Conservation (phyloP, 2,113 vertebrate genomes). For the Chauna torquata region DNA sequence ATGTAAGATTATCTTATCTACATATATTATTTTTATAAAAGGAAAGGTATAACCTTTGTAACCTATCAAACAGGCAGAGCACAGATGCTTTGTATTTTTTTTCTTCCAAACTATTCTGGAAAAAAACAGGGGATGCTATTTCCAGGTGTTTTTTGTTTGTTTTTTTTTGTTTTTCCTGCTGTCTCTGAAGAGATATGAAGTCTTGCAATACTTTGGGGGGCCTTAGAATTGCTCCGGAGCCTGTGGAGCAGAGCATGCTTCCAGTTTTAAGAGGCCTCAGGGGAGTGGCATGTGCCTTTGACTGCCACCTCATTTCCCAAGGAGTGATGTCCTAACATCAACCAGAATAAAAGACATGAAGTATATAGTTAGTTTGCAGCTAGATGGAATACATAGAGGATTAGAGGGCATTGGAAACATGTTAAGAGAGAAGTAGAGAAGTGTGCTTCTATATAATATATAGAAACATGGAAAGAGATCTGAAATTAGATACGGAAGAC, state of each 20-base stretch:
- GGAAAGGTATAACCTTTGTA: not conserved
- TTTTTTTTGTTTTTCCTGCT: not conserved
- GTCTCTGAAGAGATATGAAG: not conserved
- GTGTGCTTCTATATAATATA: not conserved
- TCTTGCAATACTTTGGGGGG: not conserved
- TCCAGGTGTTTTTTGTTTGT: not conserved
- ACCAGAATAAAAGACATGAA: not conserved
- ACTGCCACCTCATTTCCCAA: not conserved
- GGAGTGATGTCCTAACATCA: not conserved
- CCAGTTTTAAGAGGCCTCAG: not conserved
- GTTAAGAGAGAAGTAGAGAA: not conserved
- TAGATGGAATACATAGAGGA: not conserved
- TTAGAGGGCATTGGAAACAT: not conserved
- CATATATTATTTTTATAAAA: not conserved
- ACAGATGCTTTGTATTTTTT: not conserved
- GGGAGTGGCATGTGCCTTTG: not conserved
- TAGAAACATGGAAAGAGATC: not conserved
- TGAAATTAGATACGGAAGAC: not conserved
- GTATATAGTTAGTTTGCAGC: accelerated
- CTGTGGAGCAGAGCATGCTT: not conserved
- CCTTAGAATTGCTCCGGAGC: not conserved
- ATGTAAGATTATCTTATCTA: not conserved
- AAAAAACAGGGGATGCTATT: not conserved
- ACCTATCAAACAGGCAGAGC: not conserved
- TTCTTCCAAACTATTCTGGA: not conserved